Conservation (phyloP, 2,888 invertebrate genomes). For the Cephus spinipes region DNA sequence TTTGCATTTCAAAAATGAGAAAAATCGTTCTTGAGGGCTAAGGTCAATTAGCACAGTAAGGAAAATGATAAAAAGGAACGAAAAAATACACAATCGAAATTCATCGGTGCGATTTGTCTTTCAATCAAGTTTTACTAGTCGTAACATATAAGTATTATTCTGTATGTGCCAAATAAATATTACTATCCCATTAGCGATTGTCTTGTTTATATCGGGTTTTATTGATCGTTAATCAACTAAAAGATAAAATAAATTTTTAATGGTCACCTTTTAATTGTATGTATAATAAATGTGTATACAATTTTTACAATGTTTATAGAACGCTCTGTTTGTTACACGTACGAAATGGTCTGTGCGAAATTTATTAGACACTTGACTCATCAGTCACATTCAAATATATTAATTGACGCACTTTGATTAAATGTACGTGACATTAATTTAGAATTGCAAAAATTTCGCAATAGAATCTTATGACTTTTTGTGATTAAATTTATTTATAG, state of each 20-base stretch:
- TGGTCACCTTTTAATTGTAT: neutral
- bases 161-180: slow-evolving; percentile 51
- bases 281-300: slow-evolving; percentile 3
- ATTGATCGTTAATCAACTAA: neutral
- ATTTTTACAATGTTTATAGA: neutral
- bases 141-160: slow-evolving; percentile 38
- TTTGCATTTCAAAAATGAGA: neutral
- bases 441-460: neutral
- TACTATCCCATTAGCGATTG: slow-evolving; percentile 10
- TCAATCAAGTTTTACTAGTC: slow-evolving; percentile 32
- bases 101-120: slow-evolving; percentile 1
- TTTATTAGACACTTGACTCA: too few species aligned
- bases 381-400: too few species aligned
- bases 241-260: neutral
- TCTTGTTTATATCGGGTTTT: neutral
- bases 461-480: neutral
- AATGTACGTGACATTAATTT: neutral
- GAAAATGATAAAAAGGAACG: neutral
- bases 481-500: neutral
- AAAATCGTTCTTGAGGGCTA: neutral
- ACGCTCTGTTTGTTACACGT: neutral
- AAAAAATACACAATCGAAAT: neutral
- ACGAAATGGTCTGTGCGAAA: neutral
- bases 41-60: neutral
- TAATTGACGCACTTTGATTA: too few species aligned